These are phyloP conservation scores for Triops cancriformis DNA, from an alignment of 1,140 invertebrate genomes.

Conservation along the genomic window DNA sequence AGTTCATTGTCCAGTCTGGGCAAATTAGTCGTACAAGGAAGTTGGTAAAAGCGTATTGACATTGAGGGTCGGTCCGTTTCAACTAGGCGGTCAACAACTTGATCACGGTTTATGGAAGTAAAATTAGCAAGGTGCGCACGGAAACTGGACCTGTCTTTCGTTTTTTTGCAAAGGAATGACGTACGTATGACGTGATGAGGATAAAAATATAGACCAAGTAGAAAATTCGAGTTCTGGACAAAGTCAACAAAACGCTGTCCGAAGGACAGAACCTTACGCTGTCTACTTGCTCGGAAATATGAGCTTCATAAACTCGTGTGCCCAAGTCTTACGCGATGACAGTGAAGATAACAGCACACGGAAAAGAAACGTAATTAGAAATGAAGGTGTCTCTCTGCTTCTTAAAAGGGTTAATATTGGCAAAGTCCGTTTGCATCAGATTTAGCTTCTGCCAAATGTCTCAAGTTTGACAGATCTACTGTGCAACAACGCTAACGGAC, in stretches of 20 bases:
- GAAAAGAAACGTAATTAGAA: too few relatives aligned
- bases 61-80: too few relatives aligned
- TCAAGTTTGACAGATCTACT: too few relatives aligned
- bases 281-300: not conserved
- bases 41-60: too few relatives aligned
- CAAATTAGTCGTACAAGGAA: too few relatives aligned
- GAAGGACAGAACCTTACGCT: not conserved
- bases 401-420: too few relatives aligned
- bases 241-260: not conserved
- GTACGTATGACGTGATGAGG: not conserved
- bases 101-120: not conserved
- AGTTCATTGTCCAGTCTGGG: too few relatives aligned
- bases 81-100: too few relatives aligned
- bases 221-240: not conserved
- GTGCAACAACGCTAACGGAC: too few relatives aligned
- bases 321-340: not conserved
- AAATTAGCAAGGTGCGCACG: not conserved
- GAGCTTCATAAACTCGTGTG: not conserved
- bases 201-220: not conserved
- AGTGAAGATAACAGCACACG: not conserved
- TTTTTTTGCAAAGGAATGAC: not conserved
- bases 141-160: not conserved
- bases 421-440: too few relatives aligned
- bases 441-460: too few relatives aligned
- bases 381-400: too few relatives aligned